These are phyloP conservation scores for Hofmannophila pseudospretella DNA, from an alignment of 2,888 invertebrate genomes.

Conservation along the genomic window DNA sequence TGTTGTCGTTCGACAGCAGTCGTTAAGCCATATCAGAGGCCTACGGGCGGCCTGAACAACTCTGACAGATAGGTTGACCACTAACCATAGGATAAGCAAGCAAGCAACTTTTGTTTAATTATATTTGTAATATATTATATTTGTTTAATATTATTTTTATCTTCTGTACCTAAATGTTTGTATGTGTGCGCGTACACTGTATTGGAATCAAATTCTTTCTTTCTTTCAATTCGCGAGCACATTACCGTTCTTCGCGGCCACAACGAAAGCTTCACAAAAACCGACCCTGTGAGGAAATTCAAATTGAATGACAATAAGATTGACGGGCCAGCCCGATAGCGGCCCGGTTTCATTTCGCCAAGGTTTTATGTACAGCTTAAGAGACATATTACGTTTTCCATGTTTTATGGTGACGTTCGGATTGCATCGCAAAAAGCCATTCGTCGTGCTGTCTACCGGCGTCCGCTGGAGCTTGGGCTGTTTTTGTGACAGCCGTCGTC, in stretches of 20 bases:
- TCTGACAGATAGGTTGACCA: too few species aligned
- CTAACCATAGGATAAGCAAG: too few species aligned
- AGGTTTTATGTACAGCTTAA: constrained; percentile 45
- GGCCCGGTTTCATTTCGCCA: constrained; percentile 57
- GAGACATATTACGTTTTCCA: constrained; percentile 51
- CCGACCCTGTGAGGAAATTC: constrained; percentile 62
- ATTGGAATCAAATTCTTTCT: too few species aligned
- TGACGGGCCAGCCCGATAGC: constrained; percentile 65
- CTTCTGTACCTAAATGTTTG: too few species aligned
- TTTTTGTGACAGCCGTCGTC: too few species aligned
- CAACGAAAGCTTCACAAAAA: constrained; percentile 40
- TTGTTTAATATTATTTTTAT: too few species aligned
- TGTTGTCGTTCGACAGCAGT: too few species aligned
- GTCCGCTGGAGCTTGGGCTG: not conserved
- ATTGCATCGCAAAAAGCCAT: constrained; percentile 14
- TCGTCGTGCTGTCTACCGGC: constrained; percentile 13
- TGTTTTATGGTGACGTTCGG: constrained; percentile 23
- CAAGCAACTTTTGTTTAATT: too few species aligned
- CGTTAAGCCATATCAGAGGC: too few species aligned
- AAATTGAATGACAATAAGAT: constrained; percentile 75
- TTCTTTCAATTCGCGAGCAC: not conserved
- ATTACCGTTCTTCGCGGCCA: constrained; percentile 20
- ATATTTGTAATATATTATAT: too few species aligned
- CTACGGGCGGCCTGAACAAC: too few species aligned
- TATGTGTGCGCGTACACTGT: too few species aligned